These are phyloP conservation scores for Microplitis deprimator DNA, from an alignment of 2,888 invertebrate species.

Conservation along the genomic window DNA sequence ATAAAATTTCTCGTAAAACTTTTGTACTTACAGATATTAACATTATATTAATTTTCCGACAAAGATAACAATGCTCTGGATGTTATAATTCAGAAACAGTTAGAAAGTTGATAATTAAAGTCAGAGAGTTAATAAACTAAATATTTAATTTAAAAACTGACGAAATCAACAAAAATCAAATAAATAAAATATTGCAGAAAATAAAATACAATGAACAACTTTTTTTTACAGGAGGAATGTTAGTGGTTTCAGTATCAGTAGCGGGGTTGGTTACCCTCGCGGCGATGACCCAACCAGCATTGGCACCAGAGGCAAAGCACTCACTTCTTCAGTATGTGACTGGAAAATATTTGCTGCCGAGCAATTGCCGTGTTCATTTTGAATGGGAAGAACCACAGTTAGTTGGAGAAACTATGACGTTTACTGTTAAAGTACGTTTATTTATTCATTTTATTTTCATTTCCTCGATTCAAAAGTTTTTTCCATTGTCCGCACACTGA, in stretches of 20 bases:
- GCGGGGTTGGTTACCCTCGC: conserved; percentile 91
- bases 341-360: conserved; percentile 90
- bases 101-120: not conserved
- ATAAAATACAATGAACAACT: not conserved
- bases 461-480: not conserved
- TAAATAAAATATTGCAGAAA: too few relatives aligned
- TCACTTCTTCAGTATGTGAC: conserved; percentile 92
- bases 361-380: conserved; percentile 88
- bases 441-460: not conserved
- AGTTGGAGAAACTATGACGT: conserved; percentile 93
- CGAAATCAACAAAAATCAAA: not conserved
- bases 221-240: conserved; percentile 81
- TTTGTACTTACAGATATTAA: not conserved
- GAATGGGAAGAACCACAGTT: conserved; percentile 92
- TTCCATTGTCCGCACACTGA: conserved; percentile 9
- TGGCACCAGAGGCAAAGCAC: conserved; percentile 92
- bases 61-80: not conserved
- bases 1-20: not conserved
- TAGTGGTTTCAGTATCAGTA: conserved; percentile 90
- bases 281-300: conserved; percentile 91
- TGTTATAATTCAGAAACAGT: not conserved
- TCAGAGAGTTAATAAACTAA: not conserved
- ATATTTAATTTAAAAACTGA: not conserved
- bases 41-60: not conserved
- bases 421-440: conserved; percentile 79